Evolutionary conservation across 2,113 vertebrate species (phyloP), one percentile per base, ranked within the genome.

Genomic region (Ondatra zibethicus): DNA sequence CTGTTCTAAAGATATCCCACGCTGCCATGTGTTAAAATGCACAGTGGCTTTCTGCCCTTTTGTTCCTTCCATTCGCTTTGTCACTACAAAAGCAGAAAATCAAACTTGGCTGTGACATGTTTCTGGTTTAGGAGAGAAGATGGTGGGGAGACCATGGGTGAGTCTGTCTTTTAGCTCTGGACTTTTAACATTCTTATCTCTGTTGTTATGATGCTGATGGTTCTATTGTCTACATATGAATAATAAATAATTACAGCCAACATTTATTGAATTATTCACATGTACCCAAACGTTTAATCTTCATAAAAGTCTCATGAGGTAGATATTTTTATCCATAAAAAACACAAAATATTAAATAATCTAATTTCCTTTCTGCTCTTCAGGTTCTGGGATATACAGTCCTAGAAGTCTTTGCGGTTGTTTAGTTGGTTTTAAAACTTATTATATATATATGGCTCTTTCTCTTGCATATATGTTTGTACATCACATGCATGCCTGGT

Each of bases 1-100:
- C 63, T 55, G 47, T 84, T 89, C 96, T 94, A 95, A 95, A 97
- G 95, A 94, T 85, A 95, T 31, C 90, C 81, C 55, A 94, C 50
- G 88, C 82, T 39, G 65, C 75, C 61, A 5, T 12, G 33, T 52
- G 95, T 93, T 81, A 81, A 94, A 90, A 94, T 73, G 77, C 65
- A 65, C 58, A 58, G n/a, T 61, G 70, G 77, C 88, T 88, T 82
- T 86, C 94, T 47, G 36, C 10, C 19, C 89, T 87, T 86, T 87
- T 45, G 42, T 75, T 70, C 77, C 61, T 88, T 80, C 19, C 33
- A 65, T 94, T 96, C 92, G 68, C 8, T 72, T 70, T 70, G 81
- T 91, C 76, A 78, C 87, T n/a, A 52, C 33, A 81, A 92, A 95
- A 94, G 63, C 58, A 70, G 47, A 84, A 93, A 93, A 21, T 58